Conservation (phyloP, 2,113 vertebrate genomes). For the Pseudorasbora parva region DNA sequence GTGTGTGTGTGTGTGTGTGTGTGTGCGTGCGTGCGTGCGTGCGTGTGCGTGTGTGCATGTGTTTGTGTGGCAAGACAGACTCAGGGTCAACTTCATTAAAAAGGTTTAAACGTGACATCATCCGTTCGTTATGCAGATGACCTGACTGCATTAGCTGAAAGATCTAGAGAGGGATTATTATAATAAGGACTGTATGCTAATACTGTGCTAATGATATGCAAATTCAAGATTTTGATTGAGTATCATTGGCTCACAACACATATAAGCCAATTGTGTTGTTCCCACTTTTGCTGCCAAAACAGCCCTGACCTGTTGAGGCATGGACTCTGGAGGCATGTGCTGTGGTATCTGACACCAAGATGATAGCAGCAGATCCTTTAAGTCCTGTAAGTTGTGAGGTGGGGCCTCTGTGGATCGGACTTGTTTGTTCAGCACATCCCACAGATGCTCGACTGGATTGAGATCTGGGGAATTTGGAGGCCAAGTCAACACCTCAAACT, state of each 20-base stretch:
- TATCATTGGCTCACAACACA: background rate
- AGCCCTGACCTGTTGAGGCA: no score
- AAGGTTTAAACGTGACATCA: constrained; percentile 17
- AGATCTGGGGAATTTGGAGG: no score
- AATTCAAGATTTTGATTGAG: background rate
- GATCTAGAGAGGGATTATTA: constrained; percentile 4
- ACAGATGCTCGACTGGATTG: no score
- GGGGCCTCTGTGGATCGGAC: no score
- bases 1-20: background rate
- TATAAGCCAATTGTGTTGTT: background rate
- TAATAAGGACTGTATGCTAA: background rate
- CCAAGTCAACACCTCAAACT: no score
- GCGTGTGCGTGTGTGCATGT: background rate
- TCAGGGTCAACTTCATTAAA: constrained; percentile 19
- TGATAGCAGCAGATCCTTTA: no score
- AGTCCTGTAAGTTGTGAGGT: no score
- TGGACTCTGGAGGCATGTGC: no score
- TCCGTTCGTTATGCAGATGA: background rate
- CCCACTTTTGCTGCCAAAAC: no score
- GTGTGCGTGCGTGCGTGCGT: background rate
- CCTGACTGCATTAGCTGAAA: background rate
- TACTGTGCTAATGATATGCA: background rate
- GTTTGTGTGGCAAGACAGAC: background rate
- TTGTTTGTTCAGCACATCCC: no score
- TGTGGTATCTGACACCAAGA: no score